These are phyloP conservation scores for Toxotes lorentzi DNA, from an alignment of 2,797 vertebrate species.

Conservation along the genomic window DNA sequence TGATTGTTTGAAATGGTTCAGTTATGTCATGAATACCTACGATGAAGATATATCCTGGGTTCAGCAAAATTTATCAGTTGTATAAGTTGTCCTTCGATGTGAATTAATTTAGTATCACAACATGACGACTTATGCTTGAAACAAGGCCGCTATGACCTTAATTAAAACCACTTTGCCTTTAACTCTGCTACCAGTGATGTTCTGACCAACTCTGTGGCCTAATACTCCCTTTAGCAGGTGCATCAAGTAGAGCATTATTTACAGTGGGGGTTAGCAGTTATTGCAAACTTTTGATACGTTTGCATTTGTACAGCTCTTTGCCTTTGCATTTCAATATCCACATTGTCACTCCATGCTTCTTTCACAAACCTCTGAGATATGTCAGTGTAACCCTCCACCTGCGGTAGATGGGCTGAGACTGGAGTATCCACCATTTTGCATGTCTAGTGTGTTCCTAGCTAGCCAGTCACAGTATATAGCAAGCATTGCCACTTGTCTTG, in stretches of 20 bases:
- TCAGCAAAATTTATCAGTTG: neutral
- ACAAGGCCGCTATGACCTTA: constrained; percentile 12
- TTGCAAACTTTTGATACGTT: neutral
- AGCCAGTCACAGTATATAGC: neutral
- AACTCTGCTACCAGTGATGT: neutral
- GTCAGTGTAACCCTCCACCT: constrained; percentile 92
- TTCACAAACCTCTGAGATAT: constrained; percentile 66
- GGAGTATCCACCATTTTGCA: constrained; percentile 98
- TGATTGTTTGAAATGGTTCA: neutral
- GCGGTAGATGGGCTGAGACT: constrained; percentile 94
- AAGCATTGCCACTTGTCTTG: neutral
- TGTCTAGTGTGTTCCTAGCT: constrained; percentile 90
- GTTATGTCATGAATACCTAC: neutral
- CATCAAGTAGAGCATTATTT: constrained; percentile 2
- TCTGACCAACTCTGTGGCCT: neutral
- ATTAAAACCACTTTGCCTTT: constrained; percentile 21
- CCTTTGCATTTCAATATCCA: neutral
- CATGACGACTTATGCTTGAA: neutral
- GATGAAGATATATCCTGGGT: neutral
- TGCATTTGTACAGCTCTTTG: neutral
- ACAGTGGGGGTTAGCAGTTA: neutral
- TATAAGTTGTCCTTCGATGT: neutral
- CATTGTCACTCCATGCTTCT: constrained; percentile 39
- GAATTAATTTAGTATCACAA: neutral
- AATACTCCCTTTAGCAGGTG: neutral